These are phyloP conservation scores for Simalia tracyae DNA, from an alignment of 2,797 vertebrate genomes.

Conservation along the genomic window DNA sequence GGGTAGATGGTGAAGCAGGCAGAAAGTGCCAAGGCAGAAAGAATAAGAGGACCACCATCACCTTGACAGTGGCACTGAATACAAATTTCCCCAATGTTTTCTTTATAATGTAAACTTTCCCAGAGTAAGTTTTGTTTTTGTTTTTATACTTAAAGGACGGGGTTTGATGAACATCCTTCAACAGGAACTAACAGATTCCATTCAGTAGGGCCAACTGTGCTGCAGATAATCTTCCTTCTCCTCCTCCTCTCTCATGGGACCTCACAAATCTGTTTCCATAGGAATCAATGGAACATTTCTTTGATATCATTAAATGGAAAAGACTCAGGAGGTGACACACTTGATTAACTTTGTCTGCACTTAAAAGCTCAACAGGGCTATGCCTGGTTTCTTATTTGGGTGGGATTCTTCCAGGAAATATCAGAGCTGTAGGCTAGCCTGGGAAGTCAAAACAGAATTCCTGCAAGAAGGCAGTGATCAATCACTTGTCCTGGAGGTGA, in stretches of 20 bases:
- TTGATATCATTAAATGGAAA: background rate
- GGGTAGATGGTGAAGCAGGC: background rate
- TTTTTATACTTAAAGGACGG: background rate
- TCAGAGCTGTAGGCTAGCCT: background rate
- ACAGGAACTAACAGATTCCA: background rate
- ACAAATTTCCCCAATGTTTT: background rate
- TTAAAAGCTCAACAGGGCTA: background rate
- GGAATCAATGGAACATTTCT: background rate
- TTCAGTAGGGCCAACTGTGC: background rate
- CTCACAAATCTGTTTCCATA: background rate
- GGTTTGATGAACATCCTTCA: background rate
- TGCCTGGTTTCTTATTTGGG: background rate
- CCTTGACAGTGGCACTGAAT: background rate
- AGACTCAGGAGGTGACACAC: background rate
- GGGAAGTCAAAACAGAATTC: background rate
- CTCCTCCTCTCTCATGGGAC: background rate
- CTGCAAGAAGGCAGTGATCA: background rate
- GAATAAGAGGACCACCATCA: background rate
- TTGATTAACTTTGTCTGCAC: background rate
- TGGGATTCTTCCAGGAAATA: background rate
- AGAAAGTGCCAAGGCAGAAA: background rate
- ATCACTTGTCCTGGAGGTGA: background rate
- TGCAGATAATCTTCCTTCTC: background rate
- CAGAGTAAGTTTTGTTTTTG: background rate
- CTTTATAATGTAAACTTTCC: background rate